A percentile compares a stretch with the other conserved stretches of the same genome.
Conservation (phyloP, 2,888 invertebrate genomes). For the Panopea generosa region DNA sequence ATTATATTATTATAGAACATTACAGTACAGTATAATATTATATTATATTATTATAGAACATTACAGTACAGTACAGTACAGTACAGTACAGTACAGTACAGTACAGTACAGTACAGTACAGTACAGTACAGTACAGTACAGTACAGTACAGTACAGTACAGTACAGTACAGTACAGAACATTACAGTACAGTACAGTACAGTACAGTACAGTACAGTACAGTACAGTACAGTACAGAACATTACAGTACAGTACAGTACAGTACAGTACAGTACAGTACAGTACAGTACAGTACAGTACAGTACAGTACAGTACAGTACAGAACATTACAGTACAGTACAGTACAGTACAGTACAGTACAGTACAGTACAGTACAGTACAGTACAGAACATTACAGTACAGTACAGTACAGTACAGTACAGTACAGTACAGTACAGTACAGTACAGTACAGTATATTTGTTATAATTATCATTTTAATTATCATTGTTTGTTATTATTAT, state of each 20-base stretch:
- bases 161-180: conserved; percentile 19
- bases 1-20: background rate
- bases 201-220: conserved; percentile 4
- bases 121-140: conserved; percentile 18
- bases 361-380: no score
- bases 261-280: conserved; percentile 21
- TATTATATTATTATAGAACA: no score
- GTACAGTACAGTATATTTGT: conserved; percentile 23
- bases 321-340: no score
- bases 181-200: no score
- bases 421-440: conserved; percentile 18
- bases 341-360: no score
- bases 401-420: no score
- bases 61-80: conserved; percentile 12
- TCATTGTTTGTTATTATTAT: no score
- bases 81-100: conserved; percentile 18
- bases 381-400: no score
- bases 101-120: conserved; percentile 18
- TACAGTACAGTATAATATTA: conserved; percentile 10
- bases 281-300: conserved; percentile 17
- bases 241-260: no score
- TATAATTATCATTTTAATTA: no score
- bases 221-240: no score
- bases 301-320: conserved; percentile 19
- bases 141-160: conserved; percentile 23